Percentiles rank a stretch among this genome's conserved stretches.
These are phyloP conservation scores for Oedothorax gibbosus DNA, from an alignment of 1,140 invertebrate species.

Conservation along the genomic window DNA sequence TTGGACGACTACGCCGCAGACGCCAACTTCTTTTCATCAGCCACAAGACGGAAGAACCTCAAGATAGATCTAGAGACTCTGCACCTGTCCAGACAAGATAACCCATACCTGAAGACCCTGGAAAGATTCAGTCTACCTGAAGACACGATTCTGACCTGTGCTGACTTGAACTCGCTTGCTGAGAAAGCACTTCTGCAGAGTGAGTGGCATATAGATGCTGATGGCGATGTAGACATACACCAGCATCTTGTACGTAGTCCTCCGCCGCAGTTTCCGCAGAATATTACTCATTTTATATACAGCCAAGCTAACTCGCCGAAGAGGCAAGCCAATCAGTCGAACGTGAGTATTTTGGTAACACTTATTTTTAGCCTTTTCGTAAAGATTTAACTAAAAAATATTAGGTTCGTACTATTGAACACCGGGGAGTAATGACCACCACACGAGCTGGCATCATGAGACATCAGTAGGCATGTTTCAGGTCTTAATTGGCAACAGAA, in stretches of 20 bases:
- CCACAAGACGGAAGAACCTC: slow-evolving; percentile 77
- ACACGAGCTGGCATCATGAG: too few relatives aligned
- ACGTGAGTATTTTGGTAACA: slow-evolving; percentile 12
- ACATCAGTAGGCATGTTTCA: too few relatives aligned
- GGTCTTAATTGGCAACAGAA: too few relatives aligned
- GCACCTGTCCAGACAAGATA: slow-evolving; percentile 82
- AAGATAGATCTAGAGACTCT: slow-evolving; percentile 86
- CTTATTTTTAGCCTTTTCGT: background rate
- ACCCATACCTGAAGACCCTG: slow-evolving; percentile 79
- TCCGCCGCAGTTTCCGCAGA: slow-evolving; percentile 72
- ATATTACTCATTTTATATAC: slow-evolving; percentile 63
- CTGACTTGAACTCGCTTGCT: slow-evolving; percentile 28
- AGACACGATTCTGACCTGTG: slow-evolving; percentile 42
- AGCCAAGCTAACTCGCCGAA: slow-evolving; percentile 54
- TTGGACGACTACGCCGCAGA: background rate
- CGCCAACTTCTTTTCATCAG: slow-evolving; percentile 33
- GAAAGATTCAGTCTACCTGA: slow-evolving; percentile 60
- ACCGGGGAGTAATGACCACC: too few relatives aligned
- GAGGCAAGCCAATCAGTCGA: slow-evolving; percentile 25
- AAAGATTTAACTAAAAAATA: too few relatives aligned
- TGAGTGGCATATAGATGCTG: slow-evolving; percentile 35
- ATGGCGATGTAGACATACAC: slow-evolving; percentile 74
- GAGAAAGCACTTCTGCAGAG: slow-evolving; percentile 35
- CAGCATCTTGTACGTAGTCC: slow-evolving; percentile 85
- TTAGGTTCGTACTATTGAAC: too few relatives aligned